These are phyloP conservation scores for Flexamia atlantica DNA, from an alignment of 2,888 invertebrate genomes.

Conservation along the genomic window DNA sequence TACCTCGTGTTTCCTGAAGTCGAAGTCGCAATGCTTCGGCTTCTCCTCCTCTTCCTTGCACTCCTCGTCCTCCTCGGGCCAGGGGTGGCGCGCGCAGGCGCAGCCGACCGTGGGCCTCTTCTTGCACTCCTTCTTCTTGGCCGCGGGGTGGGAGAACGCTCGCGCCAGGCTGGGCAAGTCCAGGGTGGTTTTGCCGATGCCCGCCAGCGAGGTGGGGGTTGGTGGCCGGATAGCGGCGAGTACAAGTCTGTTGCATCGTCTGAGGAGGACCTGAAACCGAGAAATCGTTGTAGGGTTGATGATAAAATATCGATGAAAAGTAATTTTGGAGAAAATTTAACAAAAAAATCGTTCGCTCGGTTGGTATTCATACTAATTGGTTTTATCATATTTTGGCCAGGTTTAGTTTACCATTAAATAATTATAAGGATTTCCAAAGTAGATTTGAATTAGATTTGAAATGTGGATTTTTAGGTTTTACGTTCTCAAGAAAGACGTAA, in stretches of 20 bases:
- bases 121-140: constrained; percentile 18
- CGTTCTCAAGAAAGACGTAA: no score
- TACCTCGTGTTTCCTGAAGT: constrained; percentile 45
- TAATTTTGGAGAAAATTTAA: no score
- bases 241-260: not conserved
- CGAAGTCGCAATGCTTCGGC: constrained; percentile 20
- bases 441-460: no score
- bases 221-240: not conserved
- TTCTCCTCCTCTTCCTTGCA: constrained; percentile 4
- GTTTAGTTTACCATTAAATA: no score
- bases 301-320: no score
- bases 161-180: not conserved
- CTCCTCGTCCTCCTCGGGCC: constrained; percentile 30
- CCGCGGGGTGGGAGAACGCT: not conserved
- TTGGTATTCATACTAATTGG: no score
- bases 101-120: constrained; percentile 24
- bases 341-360: no score
- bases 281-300: no score
- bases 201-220: not conserved
- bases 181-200: not conserved
- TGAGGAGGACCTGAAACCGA: constrained; percentile 11
- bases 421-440: no score
- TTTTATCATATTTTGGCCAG: no score
- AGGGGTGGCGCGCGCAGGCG: constrained; percentile 36
- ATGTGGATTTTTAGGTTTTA: no score